Evolutionary conservation across 2,113 vertebrate species (phyloP).

Genomic region (Oryzias curvinotus): DNA sequence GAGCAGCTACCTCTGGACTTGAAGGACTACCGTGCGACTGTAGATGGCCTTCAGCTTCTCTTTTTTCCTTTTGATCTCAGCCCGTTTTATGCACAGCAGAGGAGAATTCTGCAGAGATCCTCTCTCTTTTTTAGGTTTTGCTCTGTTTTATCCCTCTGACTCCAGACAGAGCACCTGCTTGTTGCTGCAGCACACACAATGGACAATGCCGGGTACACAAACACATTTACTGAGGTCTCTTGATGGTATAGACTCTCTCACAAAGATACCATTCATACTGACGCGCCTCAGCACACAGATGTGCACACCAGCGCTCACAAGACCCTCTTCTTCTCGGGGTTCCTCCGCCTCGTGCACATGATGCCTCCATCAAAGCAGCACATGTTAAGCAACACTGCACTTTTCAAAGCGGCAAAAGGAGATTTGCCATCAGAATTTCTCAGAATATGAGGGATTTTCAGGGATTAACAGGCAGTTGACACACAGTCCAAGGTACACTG

Average conservation of each 20-base stretch:
- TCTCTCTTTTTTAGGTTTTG: constrained; percentile 18
- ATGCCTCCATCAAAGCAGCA: constrained; percentile 4
- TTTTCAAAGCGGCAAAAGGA: constrained; percentile 30
- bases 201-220: constrained; percentile 65
- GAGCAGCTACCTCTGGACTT: background rate
- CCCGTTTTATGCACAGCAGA: constrained; percentile 15
- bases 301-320: constrained; percentile 18
- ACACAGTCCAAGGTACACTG: constrained; percentile 55
- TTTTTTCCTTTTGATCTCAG: constrained; percentile 1
- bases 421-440: constrained; percentile 53
- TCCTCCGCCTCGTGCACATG: background rate
- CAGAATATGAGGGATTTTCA: constrained; percentile 63
- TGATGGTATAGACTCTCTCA: constrained; percentile 55
- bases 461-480: constrained; percentile 59
- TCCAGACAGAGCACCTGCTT: constrained; percentile 55
- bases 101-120: constrained; percentile 30
- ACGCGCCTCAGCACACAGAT: constrained; percentile 38
- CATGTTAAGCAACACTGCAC: background rate
- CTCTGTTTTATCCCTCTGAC: constrained; percentile 28
- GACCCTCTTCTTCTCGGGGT: constrained; percentile 9
- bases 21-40: background rate
- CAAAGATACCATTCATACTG: constrained; percentile 66
- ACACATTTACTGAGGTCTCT: constrained; percentile 59
- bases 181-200: constrained; percentile 53
- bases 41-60: background rate